A percentile compares a stretch with the other conserved stretches of the same genome.
These are phyloP conservation scores for Daboia siamensis DNA, from an alignment of 2,113 vertebrate genomes.

Conservation along the genomic window DNA sequence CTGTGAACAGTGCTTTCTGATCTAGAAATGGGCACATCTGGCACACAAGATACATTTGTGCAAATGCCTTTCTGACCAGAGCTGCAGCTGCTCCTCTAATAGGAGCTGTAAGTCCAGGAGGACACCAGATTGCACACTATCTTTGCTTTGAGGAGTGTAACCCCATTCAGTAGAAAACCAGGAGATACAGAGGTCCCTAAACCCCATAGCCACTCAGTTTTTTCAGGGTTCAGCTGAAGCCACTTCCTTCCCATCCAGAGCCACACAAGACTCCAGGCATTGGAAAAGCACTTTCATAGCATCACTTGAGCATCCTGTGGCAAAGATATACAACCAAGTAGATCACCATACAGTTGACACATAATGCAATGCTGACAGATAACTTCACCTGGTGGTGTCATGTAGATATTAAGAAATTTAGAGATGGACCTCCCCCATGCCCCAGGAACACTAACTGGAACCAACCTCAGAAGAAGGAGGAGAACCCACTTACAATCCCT, in stretches of 20 bases:
- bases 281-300: background rate
- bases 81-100: background rate
- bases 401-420: background rate
- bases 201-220: background rate
- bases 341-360: background rate
- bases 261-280: background rate
- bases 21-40: background rate
- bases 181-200: background rate
- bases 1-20: background rate
- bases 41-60: background rate
- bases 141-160: background rate
- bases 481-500: background rate
- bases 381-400: background rate
- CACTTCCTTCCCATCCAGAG: background rate
- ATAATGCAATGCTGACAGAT: background rate
- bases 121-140: background rate
- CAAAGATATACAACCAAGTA: background rate
- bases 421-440: background rate
- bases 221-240: background rate
- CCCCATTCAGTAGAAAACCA: background rate
- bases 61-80: background rate
- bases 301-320: background rate
- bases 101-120: background rate
- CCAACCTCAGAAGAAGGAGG: background rate
- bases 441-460: background rate